Base-by-base conservation (phyloP, 2,797 vertebrate genomes). In the Etheostoma nigrum region DNA sequence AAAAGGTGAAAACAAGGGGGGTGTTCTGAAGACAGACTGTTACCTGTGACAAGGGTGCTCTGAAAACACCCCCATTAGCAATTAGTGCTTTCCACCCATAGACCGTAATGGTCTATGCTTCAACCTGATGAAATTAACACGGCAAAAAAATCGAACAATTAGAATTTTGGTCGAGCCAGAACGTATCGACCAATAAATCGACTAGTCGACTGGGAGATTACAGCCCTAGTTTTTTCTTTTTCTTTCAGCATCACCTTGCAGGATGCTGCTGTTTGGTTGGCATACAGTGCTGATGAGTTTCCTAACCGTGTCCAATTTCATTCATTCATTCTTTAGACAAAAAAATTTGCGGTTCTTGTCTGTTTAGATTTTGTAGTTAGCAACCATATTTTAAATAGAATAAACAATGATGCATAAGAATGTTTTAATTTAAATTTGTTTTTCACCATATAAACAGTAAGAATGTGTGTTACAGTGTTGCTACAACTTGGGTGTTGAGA, bases 371-470 rank as follows among this genome's bases (percentile, higher is more conserved):
- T 44, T 54, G 6, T 16, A n/a, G 1, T 18, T 55, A 18, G 25
- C 19, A 51, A 25, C 15, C 25, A 40, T 23, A 14, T 80, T 53
- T 65, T 65, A 1, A 52, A 7, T 55, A 10, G 14, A 69, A 66
- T 73, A 73, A 73, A 63, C 30, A 49, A 19, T 45, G 13, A 62
- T 66, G 13, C 48, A 61, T 0, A 0, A 40, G 13, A 30, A 55
- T 30, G 27, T 60, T 55, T 54, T 54, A 4, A 54, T 44, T 18
- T 25, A 27, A 11, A 59, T 9, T 59, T 60, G 6, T 16, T 54
- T 52, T 61, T 30, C 18, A 19, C 2, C 18, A 6, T 18, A 12
- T 16, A 52, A 51, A 27, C 8, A 10, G 16, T n/a, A 40, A 42
- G 42, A 4, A 23, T 21, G 11, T 44, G 30, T 49, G n/a, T 21